Evolutionary conservation across 2,113 vertebrate species (phyloP).

Genomic region (Rhombomys opimus): DNA sequence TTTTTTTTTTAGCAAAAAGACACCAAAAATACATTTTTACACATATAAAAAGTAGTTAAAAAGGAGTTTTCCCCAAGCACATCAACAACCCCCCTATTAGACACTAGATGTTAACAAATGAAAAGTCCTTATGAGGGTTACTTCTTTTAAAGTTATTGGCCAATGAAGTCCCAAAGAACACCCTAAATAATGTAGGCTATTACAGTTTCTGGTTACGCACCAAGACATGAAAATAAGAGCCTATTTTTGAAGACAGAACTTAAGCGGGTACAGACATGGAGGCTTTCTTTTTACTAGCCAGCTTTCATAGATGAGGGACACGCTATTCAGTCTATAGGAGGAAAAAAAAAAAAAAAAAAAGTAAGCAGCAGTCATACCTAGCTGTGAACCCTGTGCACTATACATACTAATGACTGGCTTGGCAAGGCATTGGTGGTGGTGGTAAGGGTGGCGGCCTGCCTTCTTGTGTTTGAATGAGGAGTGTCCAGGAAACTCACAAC

Average conservation of each 20-base stretch:
- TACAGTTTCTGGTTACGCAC: background rate
- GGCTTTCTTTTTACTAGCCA: background rate
- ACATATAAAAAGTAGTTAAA: background rate
- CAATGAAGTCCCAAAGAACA: background rate
- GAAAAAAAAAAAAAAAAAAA: background rate
- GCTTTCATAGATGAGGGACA: background rate
- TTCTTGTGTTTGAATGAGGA: too few species aligned
- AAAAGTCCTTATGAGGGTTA: background rate
- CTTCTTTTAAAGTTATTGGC: background rate
- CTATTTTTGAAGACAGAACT: background rate
- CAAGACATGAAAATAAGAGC: background rate
- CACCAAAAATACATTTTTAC: background rate
- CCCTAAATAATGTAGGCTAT: background rate
- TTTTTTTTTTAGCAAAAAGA: background rate
- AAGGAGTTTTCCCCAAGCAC: background rate
- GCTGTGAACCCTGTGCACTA: background rate
- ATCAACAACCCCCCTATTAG: background rate
- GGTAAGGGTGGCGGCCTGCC: too few species aligned
- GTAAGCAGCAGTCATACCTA: background rate
- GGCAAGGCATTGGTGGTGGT: background rate
- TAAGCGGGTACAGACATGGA: background rate
- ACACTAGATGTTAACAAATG: background rate
- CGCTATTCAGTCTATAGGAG: background rate
- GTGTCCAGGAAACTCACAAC: too few species aligned
- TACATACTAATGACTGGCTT: background rate